A percentile compares a stretch with the other conserved stretches of the same genome.
These are phyloP conservation scores for Epicauta chinensis DNA, from an alignment of 1,140 invertebrate species.

Conservation along the genomic window DNA sequence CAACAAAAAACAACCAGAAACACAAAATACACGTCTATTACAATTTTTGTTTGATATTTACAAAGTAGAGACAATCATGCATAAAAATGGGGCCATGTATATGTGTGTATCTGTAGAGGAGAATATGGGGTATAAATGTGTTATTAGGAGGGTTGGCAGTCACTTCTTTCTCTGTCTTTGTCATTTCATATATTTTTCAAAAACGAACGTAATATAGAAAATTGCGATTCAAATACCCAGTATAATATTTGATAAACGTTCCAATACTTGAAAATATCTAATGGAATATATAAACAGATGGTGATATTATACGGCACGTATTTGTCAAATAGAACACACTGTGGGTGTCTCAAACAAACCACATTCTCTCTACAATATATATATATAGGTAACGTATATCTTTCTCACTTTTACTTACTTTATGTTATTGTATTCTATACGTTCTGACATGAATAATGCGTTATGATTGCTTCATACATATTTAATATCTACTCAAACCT, in stretches of 20 bases:
- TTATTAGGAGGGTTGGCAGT: no score
- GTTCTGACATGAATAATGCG: slow-evolving; percentile 24
- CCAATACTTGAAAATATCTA: slow-evolving; percentile 20
- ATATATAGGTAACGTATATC: no score
- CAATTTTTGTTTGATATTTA: slow-evolving; percentile 2
- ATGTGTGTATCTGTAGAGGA: no score
- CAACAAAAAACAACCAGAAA: no score
- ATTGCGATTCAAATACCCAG: slow-evolving; percentile 11
- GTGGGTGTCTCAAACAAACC: slow-evolving; percentile 16
- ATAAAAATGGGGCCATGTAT: slow-evolving; percentile 1
- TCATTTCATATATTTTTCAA: no score
- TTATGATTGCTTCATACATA: slow-evolving; percentile 28
- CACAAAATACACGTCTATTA: no score
- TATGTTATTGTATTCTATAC: neutral
- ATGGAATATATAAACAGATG: slow-evolving; percentile 27
- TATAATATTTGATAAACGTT: slow-evolving; percentile 18
- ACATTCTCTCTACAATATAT: neutral
- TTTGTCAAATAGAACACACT: slow-evolving; percentile 17
- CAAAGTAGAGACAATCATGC: slow-evolving; percentile 7
- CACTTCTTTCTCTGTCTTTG: no score
- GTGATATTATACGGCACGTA: slow-evolving; percentile 24
- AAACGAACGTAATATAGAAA: slow-evolving; percentile 5
- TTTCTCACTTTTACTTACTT: slow-evolving; percentile 1
- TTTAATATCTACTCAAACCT: slow-evolving; percentile 27
- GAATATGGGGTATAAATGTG: no score